Base-by-base conservation (phyloP, 2,797 vertebrate genomes). In the Bovichtus diacanthus region DNA sequence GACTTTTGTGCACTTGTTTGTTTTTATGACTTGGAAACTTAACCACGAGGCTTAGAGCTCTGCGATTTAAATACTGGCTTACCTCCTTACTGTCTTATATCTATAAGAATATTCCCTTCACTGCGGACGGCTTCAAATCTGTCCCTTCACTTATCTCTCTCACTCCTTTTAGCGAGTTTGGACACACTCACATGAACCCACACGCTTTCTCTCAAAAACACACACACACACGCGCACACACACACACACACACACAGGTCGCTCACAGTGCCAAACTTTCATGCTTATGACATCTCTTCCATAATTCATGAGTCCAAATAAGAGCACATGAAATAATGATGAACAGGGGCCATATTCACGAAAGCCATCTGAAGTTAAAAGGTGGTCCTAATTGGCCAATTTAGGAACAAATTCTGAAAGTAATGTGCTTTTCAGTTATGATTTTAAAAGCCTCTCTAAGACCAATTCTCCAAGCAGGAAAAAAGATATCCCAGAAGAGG, bases 251-350 rank as follows among this genome's bases (percentile, higher is more conserved):
- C 70, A 68, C 76, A 75, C 53, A 77, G 84, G 87, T 87, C 53
- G 8, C 70, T 82, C 78, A 51, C 69, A 46, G 74, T 74, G 69
- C 84, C 63, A 87, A 78, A 90, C 82, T 89, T 73, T 74, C 70
- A 76, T 69, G 82, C 88, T 85, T 68, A 78, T 76, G 86, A 89
- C 88, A 83, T 87, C 55, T 61, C 36, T 50, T 92, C 73, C 77
- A 89, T 90, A 64, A 90, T 89, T 87, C 79, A 93, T 81, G 70
- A 58, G 36, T 67, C 89, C 78, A 92, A 93, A 93, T 93, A 94
- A 93, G 82, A 88, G 72, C 34, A 63, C 74, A 92, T 92, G 74
- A 93, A 94, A 92, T 88, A 92, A 80, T 91, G 77, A 92, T 93
- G 90, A 88, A 78, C 25, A 6, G 70, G 46, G 72, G 43, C 71